These are phyloP conservation scores for Catharus fuscescens DNA, from an alignment of 2,113 vertebrate species.

Conservation along the genomic window DNA sequence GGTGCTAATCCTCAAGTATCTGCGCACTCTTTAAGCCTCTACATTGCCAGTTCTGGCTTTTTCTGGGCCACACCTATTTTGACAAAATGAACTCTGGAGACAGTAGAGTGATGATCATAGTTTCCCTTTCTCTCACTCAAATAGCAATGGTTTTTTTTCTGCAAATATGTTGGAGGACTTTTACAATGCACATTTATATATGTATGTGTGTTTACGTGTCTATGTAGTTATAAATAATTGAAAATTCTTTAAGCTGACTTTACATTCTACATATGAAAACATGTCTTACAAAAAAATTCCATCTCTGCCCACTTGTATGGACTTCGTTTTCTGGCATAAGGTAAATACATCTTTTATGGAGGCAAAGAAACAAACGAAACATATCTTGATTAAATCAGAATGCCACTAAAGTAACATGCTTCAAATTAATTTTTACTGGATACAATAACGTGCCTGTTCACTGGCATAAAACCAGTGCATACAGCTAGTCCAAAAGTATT, in stretches of 20 bases:
- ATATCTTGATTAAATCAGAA: not conserved
- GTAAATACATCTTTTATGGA: not conserved
- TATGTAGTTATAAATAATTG: not conserved
- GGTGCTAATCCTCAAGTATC: not conserved
- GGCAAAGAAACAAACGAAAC: not conserved
- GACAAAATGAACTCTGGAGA: not conserved
- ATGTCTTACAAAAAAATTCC: not conserved
- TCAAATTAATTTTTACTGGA: not conserved
- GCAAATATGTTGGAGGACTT: not conserved
- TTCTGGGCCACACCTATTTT: not conserved
- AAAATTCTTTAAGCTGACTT: not conserved
- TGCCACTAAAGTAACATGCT: not conserved
- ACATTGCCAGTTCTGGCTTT: not conserved
- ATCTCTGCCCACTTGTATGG: not conserved
- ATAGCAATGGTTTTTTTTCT: not conserved
- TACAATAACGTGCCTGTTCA: not conserved
- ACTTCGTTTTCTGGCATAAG: not conserved
- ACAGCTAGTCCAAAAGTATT: not conserved
- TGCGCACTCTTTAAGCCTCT: not conserved
- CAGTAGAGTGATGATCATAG: not conserved
- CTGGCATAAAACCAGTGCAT: not conserved
- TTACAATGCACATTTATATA: not conserved
- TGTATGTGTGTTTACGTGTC: not conserved
- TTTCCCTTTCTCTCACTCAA: not conserved
- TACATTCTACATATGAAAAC: not conserved